Conservation (phyloP, 2,113 vertebrate species). For the Sceloporus undulatus region DNA sequence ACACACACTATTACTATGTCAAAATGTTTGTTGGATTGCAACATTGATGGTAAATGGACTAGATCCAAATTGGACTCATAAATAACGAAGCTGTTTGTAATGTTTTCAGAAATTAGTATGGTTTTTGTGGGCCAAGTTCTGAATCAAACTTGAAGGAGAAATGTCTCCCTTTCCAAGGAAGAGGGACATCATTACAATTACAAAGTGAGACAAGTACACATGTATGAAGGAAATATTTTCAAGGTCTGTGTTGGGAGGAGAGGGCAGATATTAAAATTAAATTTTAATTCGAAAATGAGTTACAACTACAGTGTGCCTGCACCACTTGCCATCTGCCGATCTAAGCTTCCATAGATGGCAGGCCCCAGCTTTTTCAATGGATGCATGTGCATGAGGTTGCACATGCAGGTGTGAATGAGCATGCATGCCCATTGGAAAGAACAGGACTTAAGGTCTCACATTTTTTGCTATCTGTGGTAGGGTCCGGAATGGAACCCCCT, state of each 20-base stretch:
- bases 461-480: no score
- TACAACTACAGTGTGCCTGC: not conserved
- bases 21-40: not conserved
- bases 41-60: not conserved
- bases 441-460: no score
- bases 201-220: not conserved
- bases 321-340: no score
- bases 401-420: no score
- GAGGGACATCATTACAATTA: not conserved
- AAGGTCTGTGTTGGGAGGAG: not conserved
- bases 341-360: no score
- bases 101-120: not conserved
- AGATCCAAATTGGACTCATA: not conserved
- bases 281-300: not conserved
- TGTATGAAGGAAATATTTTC: not conserved
- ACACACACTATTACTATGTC: not conserved
- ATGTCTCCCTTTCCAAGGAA: not conserved
- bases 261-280: not conserved
- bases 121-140: not conserved
- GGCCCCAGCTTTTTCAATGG: no score
- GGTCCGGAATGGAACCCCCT: no score
- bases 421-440: no score
- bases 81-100: not conserved
- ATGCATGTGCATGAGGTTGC: no score
- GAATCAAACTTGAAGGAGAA: not conserved